Evolutionary conservation across 2,888 invertebrate species (phyloP).

Genomic region (Disparrhopalites patrizii): DNA sequence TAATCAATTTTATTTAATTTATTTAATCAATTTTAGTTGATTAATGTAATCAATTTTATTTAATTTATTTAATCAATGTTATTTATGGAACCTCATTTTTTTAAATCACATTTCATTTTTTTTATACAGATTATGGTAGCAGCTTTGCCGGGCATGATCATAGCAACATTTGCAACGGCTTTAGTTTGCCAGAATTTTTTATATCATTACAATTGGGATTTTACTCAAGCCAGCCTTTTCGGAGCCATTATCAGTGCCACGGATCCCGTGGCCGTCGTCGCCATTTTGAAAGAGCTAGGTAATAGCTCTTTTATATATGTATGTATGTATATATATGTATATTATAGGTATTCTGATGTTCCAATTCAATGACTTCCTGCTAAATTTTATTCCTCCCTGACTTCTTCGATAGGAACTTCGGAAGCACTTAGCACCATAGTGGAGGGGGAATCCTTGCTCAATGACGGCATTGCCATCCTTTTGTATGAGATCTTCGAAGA

Average conservation of each 20-base stretch:
- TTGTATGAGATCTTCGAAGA: slow-evolving; percentile 50
- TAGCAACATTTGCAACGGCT: slow-evolving; percentile 44
- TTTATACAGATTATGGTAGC: slow-evolving; percentile 42
- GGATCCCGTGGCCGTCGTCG: slow-evolving; percentile 55
- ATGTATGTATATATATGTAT: neutral
- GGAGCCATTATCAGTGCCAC: slow-evolving; percentile 54
- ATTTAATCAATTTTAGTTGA: neutral
- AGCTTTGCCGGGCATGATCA: slow-evolving; percentile 46
- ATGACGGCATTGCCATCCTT: slow-evolving; percentile 55
- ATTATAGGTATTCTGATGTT: neutral
- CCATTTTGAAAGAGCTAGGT: slow-evolving; percentile 53
- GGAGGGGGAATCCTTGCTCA: slow-evolving; percentile 55
- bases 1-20: too few relatives aligned
- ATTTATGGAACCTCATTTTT: too few relatives aligned
- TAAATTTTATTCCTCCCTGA: neutral
- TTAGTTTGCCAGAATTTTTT: slow-evolving; percentile 40
- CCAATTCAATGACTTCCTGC: too few relatives aligned
- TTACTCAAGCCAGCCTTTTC: slow-evolving; percentile 52
- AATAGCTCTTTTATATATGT: neutral
- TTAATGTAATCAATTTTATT: too few relatives aligned
- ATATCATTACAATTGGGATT: slow-evolving; percentile 51
- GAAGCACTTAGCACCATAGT: slow-evolving; percentile 52
- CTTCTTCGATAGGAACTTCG: slow-evolving; percentile 48
- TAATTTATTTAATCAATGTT: too few relatives aligned
- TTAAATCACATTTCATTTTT: too few relatives aligned